Evolutionary conservation across 2,888 invertebrate genomes (phyloP), one percentile per base, ranked within the genome.

Genomic region (Scaptomyza flava): DNA sequence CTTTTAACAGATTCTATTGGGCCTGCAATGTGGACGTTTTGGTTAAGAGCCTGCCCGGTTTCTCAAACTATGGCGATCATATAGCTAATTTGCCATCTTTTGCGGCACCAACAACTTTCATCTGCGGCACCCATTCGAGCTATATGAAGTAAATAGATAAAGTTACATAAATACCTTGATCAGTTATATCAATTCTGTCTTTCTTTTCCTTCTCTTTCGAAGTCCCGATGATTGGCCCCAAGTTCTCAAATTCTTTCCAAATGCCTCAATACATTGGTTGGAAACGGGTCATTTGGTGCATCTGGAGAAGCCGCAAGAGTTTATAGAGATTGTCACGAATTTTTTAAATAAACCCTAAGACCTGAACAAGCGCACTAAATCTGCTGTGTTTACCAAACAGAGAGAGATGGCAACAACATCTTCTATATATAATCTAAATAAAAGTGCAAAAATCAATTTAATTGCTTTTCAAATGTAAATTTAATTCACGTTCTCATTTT

Each of bases 221-320:
- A 94, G 93, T 69, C 91, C 92, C 70, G 88, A 91, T 9, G 94
- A 95, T 87, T 93, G 94, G 80, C 91, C 92, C 0, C 84, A 91
- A 56, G 95, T 97, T 45, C 91, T 92, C 77, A 91, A 93, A 68
- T 85, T 95, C 5, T 97, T 97, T 89, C 95, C 96, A 0, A 92
- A 92, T 3, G 94, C 95, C 1, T 72, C 74, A 33, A 59, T 91
- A 2, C 72, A 85, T 69, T 92, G 90, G 90, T 91, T 78, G 52
- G 96, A 95, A 38, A 96, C 98, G 6, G 97, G 98, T 0, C 99
- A 99, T 91, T 97, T 98, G 96, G 95, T 98, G 0, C 99, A 99
- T 90, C 95, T 96, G 73, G 98, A 99, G 71, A 96, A 98, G 90
- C 98, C 98, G 1, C 70, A 74, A 0, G 83, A 91, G 33, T 94